Evolutionary conservation across 2,888 invertebrate genomes (phyloP), one percentile per base, ranked within the genome.

Genomic region (Thelaira solivaga): DNA sequence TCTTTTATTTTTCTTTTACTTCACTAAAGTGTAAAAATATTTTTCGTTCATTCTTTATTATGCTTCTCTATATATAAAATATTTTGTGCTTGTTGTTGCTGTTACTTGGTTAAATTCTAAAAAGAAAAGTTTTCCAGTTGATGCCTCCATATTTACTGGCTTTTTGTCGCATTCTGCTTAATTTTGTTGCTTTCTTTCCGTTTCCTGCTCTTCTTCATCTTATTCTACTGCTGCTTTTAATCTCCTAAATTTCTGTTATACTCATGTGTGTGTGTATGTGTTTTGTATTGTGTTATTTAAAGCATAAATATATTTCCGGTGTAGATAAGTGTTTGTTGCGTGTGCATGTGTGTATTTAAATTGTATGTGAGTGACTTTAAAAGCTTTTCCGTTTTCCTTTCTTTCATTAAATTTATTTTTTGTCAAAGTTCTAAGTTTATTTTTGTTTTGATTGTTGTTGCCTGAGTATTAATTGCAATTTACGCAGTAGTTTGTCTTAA

Each of bases 401-500:
- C 36, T 22, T 10, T 26, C 29, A 0, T 11, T 36, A 20, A 22
- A 55, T 57, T 13, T n/a, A 26, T 10, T 34, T 61, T 75, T 45
- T 49, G 53, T 57, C 41, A 45, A 51, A 62, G 24, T 45, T 51
- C 24, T 71, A 49, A 61, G 41, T 36, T 57, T 41, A 41, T 39
- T 55, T 36, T 62, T 53, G 26, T 45, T 64, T 18, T 55, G 39
- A 45, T 69, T 29, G 47, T 59, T 62, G 55, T 51, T 74, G n/a
- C n/a, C n/a, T n/a, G n/a, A n/a, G 74, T 78, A 74, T 78, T 78
- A 74, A 78, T 74, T 78, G 74, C 74, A 77, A 77, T 77, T 76
- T 68, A 77, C 77, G 72, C 77, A 77, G 77, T 77, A 45, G 69
- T 47, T 76, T 69, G 62, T 57, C 55, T 57, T 57, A 16, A 34